Base-by-base conservation (phyloP, 2,797 vertebrate genomes). In the Acanthopagrus latus region DNA sequence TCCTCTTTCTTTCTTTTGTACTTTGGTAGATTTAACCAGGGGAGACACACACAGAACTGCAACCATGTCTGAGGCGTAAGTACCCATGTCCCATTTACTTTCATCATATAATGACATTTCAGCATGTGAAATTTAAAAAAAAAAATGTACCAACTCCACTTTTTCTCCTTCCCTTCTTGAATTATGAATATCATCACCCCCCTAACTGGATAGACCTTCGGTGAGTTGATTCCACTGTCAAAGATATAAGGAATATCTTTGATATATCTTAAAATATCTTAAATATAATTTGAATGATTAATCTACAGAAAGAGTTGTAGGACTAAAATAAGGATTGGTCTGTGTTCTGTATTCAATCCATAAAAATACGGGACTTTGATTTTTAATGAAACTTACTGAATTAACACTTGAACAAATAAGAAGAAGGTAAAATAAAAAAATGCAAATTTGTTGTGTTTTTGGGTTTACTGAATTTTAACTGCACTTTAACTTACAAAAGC, bases 61-160 rank as follows among this genome's bases (percentile, higher is more conserved):
- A 71, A 86, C 20, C 77, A 95, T 95, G 94, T 93, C 93, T 90
- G 91, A 94, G 64, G 86, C 27, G 94, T 95, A 84, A 91, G 93
- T 88, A 79, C 2, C 41, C 9, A 43, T n/a, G 12, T 57, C 7
- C 62, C 1, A 58, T 59, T 62, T 17, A 50, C 0, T 18, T 41
- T 17, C 25, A 48, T 41, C 9, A 57, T 21, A 44, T 0, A 2
- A 74, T 46, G 44, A 75, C 1, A 27, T 66, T 6, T n/a, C 21
- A 1, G 0, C 10, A 1, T 17, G 1, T 43, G 5, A 76, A 29
- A 72, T 78, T 51, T 5, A 0, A 48, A 5, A 18, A 0, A 48
- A 5, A 18, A 52, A 12, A 62, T 0, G 75, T 74, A 76, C 17
- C 67, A 63, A 66, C n/a, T 62, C 4, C 8, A 25, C 59, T 14